phyloP scores from a whole-genome alignment of 2,797 vertebrate species.

The Gadopsis bispinosus region DNA sequence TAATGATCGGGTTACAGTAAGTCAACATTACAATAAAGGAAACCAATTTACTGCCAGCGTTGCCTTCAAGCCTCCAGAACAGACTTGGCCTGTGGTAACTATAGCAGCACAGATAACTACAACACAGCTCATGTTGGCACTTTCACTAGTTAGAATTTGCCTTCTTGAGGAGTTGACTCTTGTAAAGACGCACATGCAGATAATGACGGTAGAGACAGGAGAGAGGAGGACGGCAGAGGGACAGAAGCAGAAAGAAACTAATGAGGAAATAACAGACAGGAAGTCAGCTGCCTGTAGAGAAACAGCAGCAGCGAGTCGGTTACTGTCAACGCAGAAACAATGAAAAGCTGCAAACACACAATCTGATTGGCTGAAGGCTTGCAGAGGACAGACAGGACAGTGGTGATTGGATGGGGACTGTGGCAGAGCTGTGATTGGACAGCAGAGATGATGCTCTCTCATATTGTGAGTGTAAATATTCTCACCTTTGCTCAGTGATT shows the following conservation, averaged over 20 bases:
- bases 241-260: background rate
- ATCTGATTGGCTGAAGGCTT: constrained; percentile 29
- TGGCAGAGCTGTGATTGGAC: constrained; percentile 6
- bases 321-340: background rate
- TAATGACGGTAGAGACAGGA: background rate
- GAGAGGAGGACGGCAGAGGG: background rate
- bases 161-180: background rate
- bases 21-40: too few relatives aligned
- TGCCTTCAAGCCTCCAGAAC: too few relatives aligned
- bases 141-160: background rate
- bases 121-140: too few relatives aligned
- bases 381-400: background rate
- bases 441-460: background rate
- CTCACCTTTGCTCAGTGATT: background rate
- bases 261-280: background rate
- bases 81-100: too few relatives aligned
- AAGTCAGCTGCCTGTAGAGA: constrained; percentile 22
- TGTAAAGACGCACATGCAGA: background rate
- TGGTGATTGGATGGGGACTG: constrained; percentile 19
- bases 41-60: too few relatives aligned
- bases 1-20: too few relatives aligned
- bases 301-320: constrained; percentile 23
- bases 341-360: background rate
- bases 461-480: background rate
- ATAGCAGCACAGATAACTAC: too few relatives aligned